Percentiles rank a stretch among this genome's conserved stretches.
Evolutionary conservation across 1,140 invertebrate genomes (phyloP).

Genomic region (Dendrolimus kikuchii): DNA sequence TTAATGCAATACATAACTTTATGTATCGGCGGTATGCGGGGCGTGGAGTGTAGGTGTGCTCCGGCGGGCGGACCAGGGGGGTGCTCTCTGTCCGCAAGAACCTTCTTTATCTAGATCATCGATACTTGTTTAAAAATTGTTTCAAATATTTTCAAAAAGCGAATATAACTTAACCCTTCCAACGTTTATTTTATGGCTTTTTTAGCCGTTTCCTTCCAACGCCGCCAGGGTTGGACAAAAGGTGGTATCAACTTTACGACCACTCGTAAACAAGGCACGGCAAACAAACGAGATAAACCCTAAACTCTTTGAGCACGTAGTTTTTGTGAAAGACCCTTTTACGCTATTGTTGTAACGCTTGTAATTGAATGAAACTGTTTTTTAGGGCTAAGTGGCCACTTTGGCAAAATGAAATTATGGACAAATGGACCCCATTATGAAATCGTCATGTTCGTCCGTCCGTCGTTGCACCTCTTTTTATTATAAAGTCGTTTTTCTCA

Average conservation of each 20-base stretch:
- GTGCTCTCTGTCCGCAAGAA: no score
- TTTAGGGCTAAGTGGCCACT: conserved; percentile 1
- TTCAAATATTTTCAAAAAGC: no score
- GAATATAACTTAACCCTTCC: no score
- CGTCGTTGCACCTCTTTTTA: no score
- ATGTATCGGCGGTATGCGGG: no score
- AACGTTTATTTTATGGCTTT: not conserved
- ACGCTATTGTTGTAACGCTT: not conserved
- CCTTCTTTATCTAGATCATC: no score
- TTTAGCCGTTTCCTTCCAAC: conserved; percentile 2
- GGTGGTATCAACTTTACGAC: conserved; percentile 39
- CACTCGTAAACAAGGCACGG: conserved; percentile 33
- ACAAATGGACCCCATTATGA: conserved; percentile 1
- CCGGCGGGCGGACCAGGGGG: no score
- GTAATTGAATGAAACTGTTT: conserved; percentile 12
- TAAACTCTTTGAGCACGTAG: conserved; percentile 6
- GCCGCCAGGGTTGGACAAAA: conserved; percentile 22
- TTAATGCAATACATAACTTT: no score
- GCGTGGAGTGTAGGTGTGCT: no score
- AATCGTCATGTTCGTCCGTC: not conserved
- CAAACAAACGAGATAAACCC: conserved; percentile 25
- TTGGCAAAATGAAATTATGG: not conserved
- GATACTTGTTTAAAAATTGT: no score
- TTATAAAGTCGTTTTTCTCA: no score
- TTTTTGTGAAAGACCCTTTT: conserved; percentile 6